Percentiles rank a stretch among this genome's conserved stretches.
These are phyloP conservation scores for Apodemia hepburni DNA, from an alignment of 2,888 invertebrate genomes.

Conservation along the genomic window DNA sequence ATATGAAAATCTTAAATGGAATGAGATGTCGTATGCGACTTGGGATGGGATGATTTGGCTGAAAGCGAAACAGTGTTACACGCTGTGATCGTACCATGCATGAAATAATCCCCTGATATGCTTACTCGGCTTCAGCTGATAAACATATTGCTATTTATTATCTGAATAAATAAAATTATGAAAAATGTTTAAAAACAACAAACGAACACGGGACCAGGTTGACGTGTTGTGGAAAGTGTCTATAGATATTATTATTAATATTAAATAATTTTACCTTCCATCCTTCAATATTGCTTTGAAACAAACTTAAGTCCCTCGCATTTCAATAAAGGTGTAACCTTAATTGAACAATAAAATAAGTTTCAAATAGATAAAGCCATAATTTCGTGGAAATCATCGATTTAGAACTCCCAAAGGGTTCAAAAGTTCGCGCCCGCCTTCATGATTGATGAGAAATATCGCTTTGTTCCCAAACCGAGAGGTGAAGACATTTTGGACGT, in stretches of 20 bases:
- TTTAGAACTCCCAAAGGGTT: slow-evolving; percentile 27
- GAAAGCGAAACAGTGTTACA: slow-evolving; percentile 61
- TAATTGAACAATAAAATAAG: slow-evolving; percentile 32
- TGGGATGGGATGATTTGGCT: slow-evolving; percentile 49
- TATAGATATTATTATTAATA: too few relatives aligned
- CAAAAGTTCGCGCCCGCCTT: slow-evolving; percentile 20
- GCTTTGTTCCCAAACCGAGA: slow-evolving; percentile 31
- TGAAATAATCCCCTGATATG: slow-evolving; percentile 44
- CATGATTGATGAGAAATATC: slow-evolving; percentile 32
- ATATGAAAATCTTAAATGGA: neutral
- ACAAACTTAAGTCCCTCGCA: neutral
- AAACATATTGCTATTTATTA: neutral
- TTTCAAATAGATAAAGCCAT: slow-evolving; percentile 34
- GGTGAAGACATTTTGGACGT: slow-evolving; percentile 33
- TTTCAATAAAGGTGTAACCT: neutral
- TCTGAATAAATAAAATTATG: too few relatives aligned
- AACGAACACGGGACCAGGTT: too few relatives aligned
- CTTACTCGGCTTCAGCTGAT: slow-evolving; percentile 30
- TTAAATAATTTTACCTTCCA: too few relatives aligned
- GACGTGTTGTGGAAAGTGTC: too few relatives aligned
- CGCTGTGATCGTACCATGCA: slow-evolving; percentile 46
- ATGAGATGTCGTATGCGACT: neutral
- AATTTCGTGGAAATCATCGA: slow-evolving; percentile 34
- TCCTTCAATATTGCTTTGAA: neutral
- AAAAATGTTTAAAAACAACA: too few relatives aligned